Evolutionary conservation across 2,113 vertebrate species (phyloP).

Genomic region (Calypte anna): DNA sequence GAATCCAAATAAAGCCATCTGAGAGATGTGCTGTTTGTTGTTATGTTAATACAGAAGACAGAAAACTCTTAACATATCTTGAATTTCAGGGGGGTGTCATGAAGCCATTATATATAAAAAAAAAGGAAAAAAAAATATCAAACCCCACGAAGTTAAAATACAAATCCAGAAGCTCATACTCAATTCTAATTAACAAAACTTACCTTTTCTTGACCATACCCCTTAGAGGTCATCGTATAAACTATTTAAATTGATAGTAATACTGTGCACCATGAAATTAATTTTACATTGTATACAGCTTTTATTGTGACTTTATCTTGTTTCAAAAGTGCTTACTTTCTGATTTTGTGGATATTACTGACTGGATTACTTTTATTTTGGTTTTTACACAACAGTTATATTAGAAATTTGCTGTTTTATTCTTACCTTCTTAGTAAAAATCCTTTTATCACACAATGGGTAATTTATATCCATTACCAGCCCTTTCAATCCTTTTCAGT

Average conservation of each 20-base stretch:
- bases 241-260: conserved; percentile 75
- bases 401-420: conserved; percentile 98
- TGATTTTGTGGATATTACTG: conserved; percentile 84
- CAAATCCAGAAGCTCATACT: conserved; percentile 4
- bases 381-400: conserved; percentile 88
- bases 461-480: conserved; percentile 99
- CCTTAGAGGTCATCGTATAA: conserved; percentile 70
- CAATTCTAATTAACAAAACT: conserved; percentile 62
- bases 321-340: conserved; percentile 81
- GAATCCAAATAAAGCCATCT: conserved; percentile 11
- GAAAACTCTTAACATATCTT: background rate
- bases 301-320: conserved; percentile 80
- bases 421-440: conserved; percentile 99
- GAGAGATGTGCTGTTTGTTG: background rate
- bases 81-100: background rate
- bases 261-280: conserved; percentile 76
- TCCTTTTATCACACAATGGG: conserved; percentile 99
- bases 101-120: background rate
- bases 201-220: conserved; percentile 67
- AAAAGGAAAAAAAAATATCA: background rate
- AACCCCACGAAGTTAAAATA: conserved; percentile 40
- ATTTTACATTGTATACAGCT: conserved; percentile 75
- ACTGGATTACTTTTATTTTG: conserved; percentile 91
- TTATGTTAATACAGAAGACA: background rate
- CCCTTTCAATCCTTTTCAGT: conserved; percentile 99